Percentiles rank a stretch among this genome's conserved stretches.
These are phyloP conservation scores for Gymnobelideus leadbeateri DNA, from an alignment of 2,113 vertebrate genomes.

Conservation along the genomic window DNA sequence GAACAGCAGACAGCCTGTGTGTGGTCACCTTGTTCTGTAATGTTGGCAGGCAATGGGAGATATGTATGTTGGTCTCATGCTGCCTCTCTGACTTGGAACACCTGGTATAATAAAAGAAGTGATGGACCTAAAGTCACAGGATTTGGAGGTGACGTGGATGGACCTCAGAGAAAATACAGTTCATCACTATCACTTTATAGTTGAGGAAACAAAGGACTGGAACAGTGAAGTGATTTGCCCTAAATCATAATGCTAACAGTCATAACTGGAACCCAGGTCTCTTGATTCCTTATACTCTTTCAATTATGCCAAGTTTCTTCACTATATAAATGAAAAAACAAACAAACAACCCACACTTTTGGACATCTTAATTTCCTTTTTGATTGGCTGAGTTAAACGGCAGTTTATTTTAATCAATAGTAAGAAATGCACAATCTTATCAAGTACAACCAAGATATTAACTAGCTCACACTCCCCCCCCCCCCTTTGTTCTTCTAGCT, in stretches of 20 bases:
- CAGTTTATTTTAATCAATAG: background rate
- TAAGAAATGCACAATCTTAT: background rate
- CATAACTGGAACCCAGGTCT: background rate
- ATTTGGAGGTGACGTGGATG: background rate
- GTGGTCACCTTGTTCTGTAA: background rate
- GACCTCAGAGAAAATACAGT: background rate
- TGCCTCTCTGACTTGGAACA: background rate
- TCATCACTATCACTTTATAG: background rate
- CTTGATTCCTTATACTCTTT: background rate
- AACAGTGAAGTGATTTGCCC: background rate
- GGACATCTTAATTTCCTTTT: background rate
- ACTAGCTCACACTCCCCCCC: background rate
- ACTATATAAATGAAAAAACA: background rate
- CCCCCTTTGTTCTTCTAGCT: background rate
- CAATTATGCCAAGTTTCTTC: background rate
- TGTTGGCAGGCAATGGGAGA: background rate
- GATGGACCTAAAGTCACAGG: background rate
- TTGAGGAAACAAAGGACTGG: background rate
- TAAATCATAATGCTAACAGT: background rate
- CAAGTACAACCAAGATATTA: background rate
- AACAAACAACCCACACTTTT: background rate
- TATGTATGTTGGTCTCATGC: background rate
- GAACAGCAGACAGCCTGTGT: background rate
- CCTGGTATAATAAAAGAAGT: background rate
- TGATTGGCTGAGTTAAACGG: background rate